Evolutionary conservation across 1,140 invertebrate species (phyloP).

Genomic region (Agrypnia vestita): DNA sequence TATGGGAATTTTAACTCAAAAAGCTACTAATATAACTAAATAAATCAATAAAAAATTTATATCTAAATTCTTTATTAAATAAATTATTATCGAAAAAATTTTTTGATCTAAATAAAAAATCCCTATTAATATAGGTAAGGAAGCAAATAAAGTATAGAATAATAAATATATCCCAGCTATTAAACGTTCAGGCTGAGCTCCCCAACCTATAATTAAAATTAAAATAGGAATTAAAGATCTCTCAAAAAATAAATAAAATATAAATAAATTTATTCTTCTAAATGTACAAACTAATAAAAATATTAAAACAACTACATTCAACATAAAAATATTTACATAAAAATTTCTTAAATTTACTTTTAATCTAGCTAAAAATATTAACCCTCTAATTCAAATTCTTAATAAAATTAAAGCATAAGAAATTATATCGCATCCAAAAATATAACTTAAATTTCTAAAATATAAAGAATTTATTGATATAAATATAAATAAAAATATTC

Average conservation of each 20-base stretch:
- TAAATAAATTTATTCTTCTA: slow-evolving; percentile 74
- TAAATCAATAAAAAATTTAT: slow-evolving; percentile 68
- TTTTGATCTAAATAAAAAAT: slow-evolving; percentile 74
- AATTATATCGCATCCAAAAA: too few relatives aligned
- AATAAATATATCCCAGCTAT: slow-evolving; percentile 76
- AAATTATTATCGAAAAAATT: too few relatives aligned
- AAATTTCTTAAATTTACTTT: too few relatives aligned
- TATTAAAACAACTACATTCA: slow-evolving; percentile 73
- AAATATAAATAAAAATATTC: too few relatives aligned
- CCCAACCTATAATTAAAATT: slow-evolving; percentile 78
- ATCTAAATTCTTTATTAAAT: slow-evolving; percentile 51
- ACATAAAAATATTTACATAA: too few relatives aligned
- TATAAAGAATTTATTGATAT: too few relatives aligned
- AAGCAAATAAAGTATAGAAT: slow-evolving; percentile 77
- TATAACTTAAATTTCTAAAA: too few relatives aligned
- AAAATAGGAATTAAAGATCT: slow-evolving; percentile 76
- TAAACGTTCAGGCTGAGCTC: slow-evolving; percentile 76
- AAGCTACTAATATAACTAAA: slow-evolving; percentile 73
- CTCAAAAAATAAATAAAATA: slow-evolving; percentile 82
- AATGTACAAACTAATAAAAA: slow-evolving; percentile 75
- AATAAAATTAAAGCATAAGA: too few relatives aligned
- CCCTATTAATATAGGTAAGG: slow-evolving; percentile 75
- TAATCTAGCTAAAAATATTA: too few relatives aligned
- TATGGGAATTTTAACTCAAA: slow-evolving; percentile 82
- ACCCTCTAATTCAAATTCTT: too few relatives aligned